These are phyloP conservation scores for Gila robusta DNA, from an alignment of 2,797 vertebrate species.

Conservation along the genomic window DNA sequence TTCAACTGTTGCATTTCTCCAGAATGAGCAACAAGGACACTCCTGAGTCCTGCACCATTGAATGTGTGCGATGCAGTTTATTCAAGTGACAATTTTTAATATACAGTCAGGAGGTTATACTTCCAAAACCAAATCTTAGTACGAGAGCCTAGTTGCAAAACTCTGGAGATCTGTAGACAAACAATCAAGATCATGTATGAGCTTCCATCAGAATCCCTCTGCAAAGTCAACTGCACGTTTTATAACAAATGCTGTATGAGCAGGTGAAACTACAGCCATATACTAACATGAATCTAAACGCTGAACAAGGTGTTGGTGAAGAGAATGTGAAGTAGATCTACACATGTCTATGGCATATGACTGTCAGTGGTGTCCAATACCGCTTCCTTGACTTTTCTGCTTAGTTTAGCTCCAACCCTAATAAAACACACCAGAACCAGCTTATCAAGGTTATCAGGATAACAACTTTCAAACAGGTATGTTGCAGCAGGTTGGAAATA, in stretches of 20 bases:
- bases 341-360: neutral
- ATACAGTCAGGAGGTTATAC: neutral
- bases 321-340: neutral
- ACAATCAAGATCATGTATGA: constrained; percentile 4
- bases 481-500: neutral
- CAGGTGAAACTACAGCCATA: neutral
- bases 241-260: neutral
- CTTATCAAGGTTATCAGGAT: neutral
- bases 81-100: neutral
- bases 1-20: neutral
- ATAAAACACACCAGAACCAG: neutral
- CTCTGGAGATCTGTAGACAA: constrained; percentile 25
- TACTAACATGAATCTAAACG: neutral
- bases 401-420: neutral
- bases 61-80: neutral
- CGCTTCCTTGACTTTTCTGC: neutral
- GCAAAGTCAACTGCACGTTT: neutral
- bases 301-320: neutral
- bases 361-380: neutral
- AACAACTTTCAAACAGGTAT: neutral
- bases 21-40: constrained; percentile 36
- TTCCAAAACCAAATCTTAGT: neutral
- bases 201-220: constrained; percentile 35
- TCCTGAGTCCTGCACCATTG: neutral
- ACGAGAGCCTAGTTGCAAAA: constrained; percentile 12